phyloP scores from a whole-genome alignment of 1,140 invertebrate genomes.

The Drosophila sturtevanti region DNA sequence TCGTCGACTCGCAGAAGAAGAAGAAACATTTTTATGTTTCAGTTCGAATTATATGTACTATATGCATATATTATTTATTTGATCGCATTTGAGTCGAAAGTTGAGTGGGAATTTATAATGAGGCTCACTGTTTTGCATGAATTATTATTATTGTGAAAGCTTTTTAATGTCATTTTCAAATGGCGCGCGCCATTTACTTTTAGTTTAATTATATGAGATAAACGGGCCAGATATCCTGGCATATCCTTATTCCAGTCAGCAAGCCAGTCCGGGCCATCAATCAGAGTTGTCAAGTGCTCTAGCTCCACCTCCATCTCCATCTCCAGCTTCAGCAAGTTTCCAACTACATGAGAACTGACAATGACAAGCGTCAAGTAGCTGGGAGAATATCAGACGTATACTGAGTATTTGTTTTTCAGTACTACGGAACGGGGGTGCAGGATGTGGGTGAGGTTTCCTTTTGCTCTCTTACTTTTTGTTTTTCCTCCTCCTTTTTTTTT shows the following conservation, averaged over 20 bases:
- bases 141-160: constrained; percentile 29
- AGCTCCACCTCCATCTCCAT: too few species aligned
- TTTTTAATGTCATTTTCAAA: constrained; percentile 46
- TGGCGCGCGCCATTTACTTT: constrained; percentile 53
- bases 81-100: neutral
- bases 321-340: too few species aligned
- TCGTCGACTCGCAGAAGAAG: neutral
- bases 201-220: constrained; percentile 71
- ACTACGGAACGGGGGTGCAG: constrained; percentile 17
- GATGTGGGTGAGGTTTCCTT: neutral
- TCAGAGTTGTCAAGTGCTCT: constrained; percentile 70
- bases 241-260: constrained; percentile 12
- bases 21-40: neutral
- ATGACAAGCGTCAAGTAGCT: constrained; percentile 70
- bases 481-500: constrained; percentile 13
- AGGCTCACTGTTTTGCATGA: constrained; percentile 22
- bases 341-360: constrained; percentile 72
- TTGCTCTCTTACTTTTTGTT: neutral
- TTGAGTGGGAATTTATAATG: constrained; percentile 13
- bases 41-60: neutral
- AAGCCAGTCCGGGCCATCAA: constrained; percentile 52
- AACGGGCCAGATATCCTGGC: constrained; percentile 24
- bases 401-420: constrained; percentile 15
- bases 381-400: constrained; percentile 30
- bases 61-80: neutral